Conservation (phyloP, 2,797 vertebrate genomes). For the Acrossocheilus fasciatus region DNA sequence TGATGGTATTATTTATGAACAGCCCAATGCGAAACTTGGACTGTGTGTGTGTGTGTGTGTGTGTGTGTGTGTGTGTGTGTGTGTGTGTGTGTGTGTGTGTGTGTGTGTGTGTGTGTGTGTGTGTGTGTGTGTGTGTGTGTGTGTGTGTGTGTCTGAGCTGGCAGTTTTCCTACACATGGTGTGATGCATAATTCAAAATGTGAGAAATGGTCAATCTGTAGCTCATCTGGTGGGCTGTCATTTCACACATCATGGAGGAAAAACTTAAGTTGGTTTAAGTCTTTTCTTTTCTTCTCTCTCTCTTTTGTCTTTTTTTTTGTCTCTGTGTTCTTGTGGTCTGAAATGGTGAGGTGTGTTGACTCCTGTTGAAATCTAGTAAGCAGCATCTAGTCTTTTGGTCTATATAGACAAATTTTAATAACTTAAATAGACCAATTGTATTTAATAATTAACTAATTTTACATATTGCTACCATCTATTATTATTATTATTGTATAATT, state of each 20-base stretch:
- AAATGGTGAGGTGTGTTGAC: neutral
- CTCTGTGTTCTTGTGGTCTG: neutral
- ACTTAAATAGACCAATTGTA: neutral
- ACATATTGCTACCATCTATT: neutral
- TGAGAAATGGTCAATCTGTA: constrained; percentile 43
- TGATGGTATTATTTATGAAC: constrained; percentile 53
- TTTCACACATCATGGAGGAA: neutral
- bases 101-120: neutral
- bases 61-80: neutral
- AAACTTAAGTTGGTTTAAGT: constrained; percentile 6
- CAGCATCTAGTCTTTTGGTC: neutral
- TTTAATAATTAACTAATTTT: neutral
- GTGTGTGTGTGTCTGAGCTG: constrained; percentile 9
- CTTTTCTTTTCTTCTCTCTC: neutral
- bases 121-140: constrained; percentile 6
- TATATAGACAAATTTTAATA: no score
- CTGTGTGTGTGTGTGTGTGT: neutral
- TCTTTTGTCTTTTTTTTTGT: neutral
- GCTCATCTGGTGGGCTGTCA: constrained; percentile 20
- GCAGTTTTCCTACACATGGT: constrained; percentile 18
- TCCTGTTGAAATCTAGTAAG: neutral
- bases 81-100: constrained; percentile 6
- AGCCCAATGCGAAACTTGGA: neutral
- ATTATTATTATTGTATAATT: neutral
- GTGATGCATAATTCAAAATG: constrained; percentile 45